These are phyloP conservation scores for Argyrosomus regius DNA, from an alignment of 2,797 vertebrate genomes.

Conservation along the genomic window DNA sequence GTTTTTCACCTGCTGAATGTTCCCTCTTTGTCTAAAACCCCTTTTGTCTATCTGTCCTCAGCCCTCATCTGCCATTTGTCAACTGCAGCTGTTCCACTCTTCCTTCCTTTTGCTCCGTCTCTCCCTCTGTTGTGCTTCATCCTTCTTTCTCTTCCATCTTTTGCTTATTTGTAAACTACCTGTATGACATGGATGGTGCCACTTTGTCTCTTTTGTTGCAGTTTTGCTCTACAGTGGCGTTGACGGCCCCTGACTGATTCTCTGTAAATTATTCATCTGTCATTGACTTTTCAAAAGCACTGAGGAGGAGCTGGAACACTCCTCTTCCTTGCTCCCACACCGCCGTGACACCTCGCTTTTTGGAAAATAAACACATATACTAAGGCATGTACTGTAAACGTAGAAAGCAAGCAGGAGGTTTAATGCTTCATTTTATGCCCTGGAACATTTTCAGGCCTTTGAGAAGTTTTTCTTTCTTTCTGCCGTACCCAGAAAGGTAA, in stretches of 20 bases:
- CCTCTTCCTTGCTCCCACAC: constrained; percentile 7
- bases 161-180: neutral
- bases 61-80: constrained; percentile 24
- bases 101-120: constrained; percentile 22
- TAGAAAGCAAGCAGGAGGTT: neutral
- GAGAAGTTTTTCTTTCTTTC: neutral
- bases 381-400: neutral
- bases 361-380: neutral
- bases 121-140: neutral
- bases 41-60: constrained; percentile 30
- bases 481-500: too few relatives aligned
- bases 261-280: constrained; percentile 69
- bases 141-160: constrained; percentile 3
- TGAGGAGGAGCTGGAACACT: constrained; percentile 41
- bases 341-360: constrained; percentile 29
- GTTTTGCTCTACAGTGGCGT: constrained; percentile 44
- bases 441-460: neutral
- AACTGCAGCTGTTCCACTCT: constrained; percentile 13
- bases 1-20: constrained; percentile 43
- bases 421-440: neutral
- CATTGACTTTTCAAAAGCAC: constrained; percentile 63
- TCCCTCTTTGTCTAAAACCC: constrained; percentile 25
- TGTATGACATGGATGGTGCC: neutral
- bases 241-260: constrained; percentile 46
- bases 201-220: constrained; percentile 44